These are phyloP conservation scores for Progne subis DNA, from an alignment of 2,113 vertebrate species.

Conservation along the genomic window DNA sequence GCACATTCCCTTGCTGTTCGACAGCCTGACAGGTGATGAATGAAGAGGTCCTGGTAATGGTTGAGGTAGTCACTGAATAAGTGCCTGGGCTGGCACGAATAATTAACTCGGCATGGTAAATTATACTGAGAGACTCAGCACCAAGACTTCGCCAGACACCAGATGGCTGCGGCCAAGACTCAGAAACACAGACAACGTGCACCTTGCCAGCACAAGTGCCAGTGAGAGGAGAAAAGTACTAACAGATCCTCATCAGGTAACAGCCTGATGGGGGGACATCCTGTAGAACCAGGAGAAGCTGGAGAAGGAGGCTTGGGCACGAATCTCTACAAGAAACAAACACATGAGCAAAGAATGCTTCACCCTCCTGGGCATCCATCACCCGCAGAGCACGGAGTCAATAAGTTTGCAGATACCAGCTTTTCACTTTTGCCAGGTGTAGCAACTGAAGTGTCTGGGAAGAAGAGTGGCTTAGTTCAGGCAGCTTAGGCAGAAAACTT, in stretches of 20 bases:
- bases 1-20: background rate
- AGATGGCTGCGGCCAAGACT: background rate
- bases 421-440: background rate
- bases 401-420: background rate
- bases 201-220: background rate
- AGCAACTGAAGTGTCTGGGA: background rate
- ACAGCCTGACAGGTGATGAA: background rate
- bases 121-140: background rate
- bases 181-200: background rate
- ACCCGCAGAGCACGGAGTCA: background rate
- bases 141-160: background rate
- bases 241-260: background rate
- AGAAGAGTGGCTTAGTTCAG: background rate
- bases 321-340: background rate
- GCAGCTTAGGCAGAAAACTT: background rate
- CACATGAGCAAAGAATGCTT: background rate
- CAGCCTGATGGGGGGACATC: background rate
- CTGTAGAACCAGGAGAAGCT: background rate
- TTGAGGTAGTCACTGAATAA: background rate
- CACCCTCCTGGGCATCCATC: background rate
- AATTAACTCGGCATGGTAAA: background rate
- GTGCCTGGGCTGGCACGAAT: background rate
- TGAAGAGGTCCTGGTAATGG: background rate
- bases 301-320: background rate
- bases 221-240: background rate